Evolutionary conservation across 1,140 invertebrate genomes (phyloP), one percentile per base, ranked within the genome.

Genomic region (Drosophila ohnishii): DNA sequence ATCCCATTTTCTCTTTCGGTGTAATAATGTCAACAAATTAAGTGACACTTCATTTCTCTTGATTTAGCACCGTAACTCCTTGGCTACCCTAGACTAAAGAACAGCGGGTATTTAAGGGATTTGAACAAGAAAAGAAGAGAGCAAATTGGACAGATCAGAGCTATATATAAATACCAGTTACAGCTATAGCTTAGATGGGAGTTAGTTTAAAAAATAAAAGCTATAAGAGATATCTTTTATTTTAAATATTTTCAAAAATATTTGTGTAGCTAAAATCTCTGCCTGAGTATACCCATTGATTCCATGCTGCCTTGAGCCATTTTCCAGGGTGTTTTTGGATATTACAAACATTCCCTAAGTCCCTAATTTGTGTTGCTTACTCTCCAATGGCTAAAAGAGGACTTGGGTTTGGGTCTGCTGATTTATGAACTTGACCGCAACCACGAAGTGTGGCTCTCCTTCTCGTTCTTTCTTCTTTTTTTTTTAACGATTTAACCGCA

Each of bases 41-140:
- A 91, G 84, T 86, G 90, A 90, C 90, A 91, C 90, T 90, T 91
- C 90, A 91, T 91, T 91, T 83, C 84, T 91, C 90, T 90, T 91
- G 90, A 91, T 91, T 91, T 90, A 83, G 70, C 56, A 71, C 50
- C 47, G 45, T 42, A 44, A 69, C 50, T 70, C 65, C 65, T 25
- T 57, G 19, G 35, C 50, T 69, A 71, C 50, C 66, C 66, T 56
- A 11, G 32, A 1, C 3, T 19, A 0, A n/a, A 32, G 2, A 7
- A 10, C 4, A 3, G 0, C 13, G 44, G 35, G 44, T 16, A 9
- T 30, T 16, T 16, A 0, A 2, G 47, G n/a, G 13, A n/a, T 1
- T 2, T 28, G 3, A 28, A n/a, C 5, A 7, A 28, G 25, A 1
- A 9, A 1, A 28, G 0, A n/a, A 28, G 25, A n/a, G 3, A 5